These are phyloP conservation scores for Micropoecilia bifurca DNA, from an alignment of 2,797 vertebrate species.

Conservation along the genomic window DNA sequence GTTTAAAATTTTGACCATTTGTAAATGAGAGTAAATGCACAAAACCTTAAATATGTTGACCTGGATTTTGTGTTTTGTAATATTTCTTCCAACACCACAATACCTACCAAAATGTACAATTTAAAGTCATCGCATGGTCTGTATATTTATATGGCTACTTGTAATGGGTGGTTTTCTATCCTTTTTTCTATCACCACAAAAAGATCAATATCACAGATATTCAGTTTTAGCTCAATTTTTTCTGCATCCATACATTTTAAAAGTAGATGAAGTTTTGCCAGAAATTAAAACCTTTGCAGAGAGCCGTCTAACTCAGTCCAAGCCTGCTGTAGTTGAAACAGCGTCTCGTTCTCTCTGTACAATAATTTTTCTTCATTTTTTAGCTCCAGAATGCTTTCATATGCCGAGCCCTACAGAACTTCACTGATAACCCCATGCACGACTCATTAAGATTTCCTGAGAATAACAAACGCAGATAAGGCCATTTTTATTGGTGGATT, in stretches of 20 bases:
- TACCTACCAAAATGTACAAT: background rate
- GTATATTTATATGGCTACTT: background rate
- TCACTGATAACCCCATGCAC: slow-evolving; percentile 47
- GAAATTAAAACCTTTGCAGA: background rate
- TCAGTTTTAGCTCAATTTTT: background rate
- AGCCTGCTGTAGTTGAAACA: slow-evolving; percentile 7
- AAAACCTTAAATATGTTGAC: background rate
- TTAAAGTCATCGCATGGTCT: background rate
- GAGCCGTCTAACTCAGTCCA: background rate
- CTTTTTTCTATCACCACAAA: background rate
- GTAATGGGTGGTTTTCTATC: background rate
- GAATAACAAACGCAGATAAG: slow-evolving; percentile 49
- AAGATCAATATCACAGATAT: background rate
- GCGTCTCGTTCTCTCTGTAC: slow-evolving; percentile 19
- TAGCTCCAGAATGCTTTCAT: slow-evolving; percentile 31
- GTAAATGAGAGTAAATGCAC: background rate
- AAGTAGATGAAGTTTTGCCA: background rate
- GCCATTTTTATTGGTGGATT: slow-evolving; percentile 42
- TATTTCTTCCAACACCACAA: background rate
- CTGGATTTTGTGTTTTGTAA: background rate
- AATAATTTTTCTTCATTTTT: slow-evolving; percentile 24
- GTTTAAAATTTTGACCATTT: background rate
- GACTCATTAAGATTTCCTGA: slow-evolving; percentile 42
- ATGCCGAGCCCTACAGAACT: slow-evolving; percentile 16
- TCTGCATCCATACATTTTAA: background rate